These are phyloP conservation scores for Orycteropus afer DNA, from an alignment of 2,113 vertebrate species.

Conservation along the genomic window DNA sequence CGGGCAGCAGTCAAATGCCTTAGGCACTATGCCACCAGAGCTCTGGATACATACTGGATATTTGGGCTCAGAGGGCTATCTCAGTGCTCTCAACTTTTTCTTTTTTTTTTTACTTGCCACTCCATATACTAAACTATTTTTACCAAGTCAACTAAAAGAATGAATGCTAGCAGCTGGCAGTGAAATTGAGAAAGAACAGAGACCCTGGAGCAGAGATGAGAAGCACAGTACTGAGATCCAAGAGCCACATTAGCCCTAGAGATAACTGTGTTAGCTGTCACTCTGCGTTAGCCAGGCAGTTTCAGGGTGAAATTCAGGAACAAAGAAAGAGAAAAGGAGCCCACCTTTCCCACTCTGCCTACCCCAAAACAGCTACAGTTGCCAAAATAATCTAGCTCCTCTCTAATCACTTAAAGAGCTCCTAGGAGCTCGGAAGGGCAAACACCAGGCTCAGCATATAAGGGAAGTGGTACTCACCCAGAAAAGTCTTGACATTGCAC, in stretches of 20 bases:
- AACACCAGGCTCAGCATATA: not conserved
- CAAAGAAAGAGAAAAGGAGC: conserved; percentile 12
- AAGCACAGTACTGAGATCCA: not conserved
- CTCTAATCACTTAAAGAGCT: conserved; percentile 31
- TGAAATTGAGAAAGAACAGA: conserved; percentile 2
- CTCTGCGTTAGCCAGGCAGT: not conserved
- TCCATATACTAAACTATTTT: conserved; percentile 20
- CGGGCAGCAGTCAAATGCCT: too few species aligned
- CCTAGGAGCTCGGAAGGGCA: not conserved
- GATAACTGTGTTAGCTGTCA: not conserved
- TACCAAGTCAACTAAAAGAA: conserved; percentile 8
- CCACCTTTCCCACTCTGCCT: not conserved
- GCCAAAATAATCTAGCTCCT: conserved; percentile 31
- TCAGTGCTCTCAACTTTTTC: not conserved
- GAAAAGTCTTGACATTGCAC: conserved; percentile 91
- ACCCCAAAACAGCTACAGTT: conserved; percentile 9
- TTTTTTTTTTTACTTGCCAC: not conserved
- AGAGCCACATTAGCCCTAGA: not conserved
- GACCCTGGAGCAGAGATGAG: not conserved
- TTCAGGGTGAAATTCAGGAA: conserved; percentile 62
- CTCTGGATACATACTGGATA: not conserved
- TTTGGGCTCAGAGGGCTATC: not conserved
- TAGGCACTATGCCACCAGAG: too few species aligned
- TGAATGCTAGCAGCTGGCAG: not conserved
- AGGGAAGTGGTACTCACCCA: conserved; percentile 87